Conservation (phyloP, 2,113 vertebrate species). For the Aegithalos caudatus region DNA sequence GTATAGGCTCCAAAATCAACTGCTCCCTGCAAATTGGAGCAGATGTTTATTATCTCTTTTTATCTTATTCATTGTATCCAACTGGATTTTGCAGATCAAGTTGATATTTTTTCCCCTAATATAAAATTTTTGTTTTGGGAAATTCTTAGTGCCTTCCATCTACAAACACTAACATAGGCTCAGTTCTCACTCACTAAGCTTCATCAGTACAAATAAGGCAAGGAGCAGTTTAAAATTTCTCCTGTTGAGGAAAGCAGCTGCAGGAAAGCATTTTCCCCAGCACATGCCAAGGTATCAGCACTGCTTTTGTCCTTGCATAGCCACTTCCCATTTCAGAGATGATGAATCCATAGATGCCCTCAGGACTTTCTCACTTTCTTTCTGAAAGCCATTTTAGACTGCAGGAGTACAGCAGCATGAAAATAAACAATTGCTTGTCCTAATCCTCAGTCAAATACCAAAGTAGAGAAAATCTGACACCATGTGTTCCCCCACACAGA, state of each 20-base stretch:
- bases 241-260: background rate
- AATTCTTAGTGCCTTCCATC: background rate
- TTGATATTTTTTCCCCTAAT: accelerated
- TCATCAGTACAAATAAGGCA: background rate
- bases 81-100: background rate
- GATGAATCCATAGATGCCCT: background rate
- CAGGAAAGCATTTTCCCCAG: background rate
- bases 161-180: background rate
- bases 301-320: background rate
- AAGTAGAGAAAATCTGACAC: background rate
- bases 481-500: background rate
- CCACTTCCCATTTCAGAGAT: background rate
- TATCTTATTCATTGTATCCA: background rate
- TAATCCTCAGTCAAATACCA: background rate
- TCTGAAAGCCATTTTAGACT: background rate
- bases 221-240: background rate
- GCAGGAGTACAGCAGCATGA: background rate
- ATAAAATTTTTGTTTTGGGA: background rate
- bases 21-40: background rate
- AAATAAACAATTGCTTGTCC: background rate
- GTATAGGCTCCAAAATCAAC: background rate
- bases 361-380: background rate
- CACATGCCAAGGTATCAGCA: background rate
- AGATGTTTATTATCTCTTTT: background rate
- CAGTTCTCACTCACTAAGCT: background rate